Base-by-base conservation (phyloP, 2,888 invertebrate species). In the Chrysolina americana region DNA sequence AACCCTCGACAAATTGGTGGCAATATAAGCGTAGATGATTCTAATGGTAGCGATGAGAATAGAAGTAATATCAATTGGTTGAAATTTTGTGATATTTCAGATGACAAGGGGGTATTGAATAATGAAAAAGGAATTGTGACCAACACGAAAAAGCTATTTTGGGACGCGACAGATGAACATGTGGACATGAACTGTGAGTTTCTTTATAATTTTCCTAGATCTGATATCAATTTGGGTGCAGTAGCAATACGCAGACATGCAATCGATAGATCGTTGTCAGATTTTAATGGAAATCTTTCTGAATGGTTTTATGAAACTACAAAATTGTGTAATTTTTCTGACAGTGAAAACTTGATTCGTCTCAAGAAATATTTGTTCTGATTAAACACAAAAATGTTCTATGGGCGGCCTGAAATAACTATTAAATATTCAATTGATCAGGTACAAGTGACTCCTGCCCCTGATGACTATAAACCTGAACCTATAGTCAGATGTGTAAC, bases 11-110 rank as follows among this genome's bases (percentile, higher is more conserved):
- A 28, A 28, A 28, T 28, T 28, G 28, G 5, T 28, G 5, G 44
- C 44, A 8, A 44, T 44, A 44, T 5, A 13, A 44, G 13, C 8
- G 8, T 2, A 44, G 8, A 44, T 13, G 2, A 2, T 1, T 13
- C 44, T 2, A 44, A 44, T 44, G 44, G 44, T 44, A 1, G 2
- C 1, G 44, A 13, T 44, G 13, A 44, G 44, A 13, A 8, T 5
- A 48, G 48, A 48, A n/a, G n/a, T n/a, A n/a, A n/a, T n/a, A n/a
- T n/a, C n/a, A 50, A 50, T 17, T 50, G 17, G 50, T 17, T 50
- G 6, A 8, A 17, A 17, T 17, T 17, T n/a, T 11, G n/a, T 17
- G 15, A 50, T 2, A 50, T 11, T 50, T 15, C 15, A 44, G 10
- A 44, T 44, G 13, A 44, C 2, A 13, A 15, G 2, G 44, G 8